A percentile compares a stretch with the other conserved stretches of the same genome.
Conservation (phyloP, 2,113 vertebrate species). For the Leptosomus discolor region DNA sequence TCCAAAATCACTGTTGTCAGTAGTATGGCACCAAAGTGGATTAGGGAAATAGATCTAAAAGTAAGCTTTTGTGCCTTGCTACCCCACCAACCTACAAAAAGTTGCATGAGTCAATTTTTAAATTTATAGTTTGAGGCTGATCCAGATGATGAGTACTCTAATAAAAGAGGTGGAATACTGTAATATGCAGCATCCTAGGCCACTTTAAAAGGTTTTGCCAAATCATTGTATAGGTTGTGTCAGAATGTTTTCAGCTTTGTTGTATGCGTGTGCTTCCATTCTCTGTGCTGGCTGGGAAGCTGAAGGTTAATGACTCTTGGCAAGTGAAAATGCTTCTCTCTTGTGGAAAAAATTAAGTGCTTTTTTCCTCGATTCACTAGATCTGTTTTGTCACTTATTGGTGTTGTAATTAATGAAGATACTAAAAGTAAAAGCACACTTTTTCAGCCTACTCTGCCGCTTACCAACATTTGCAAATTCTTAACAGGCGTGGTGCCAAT, state of each 20-base stretch:
- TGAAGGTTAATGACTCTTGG: not conserved
- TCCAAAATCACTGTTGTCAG: not conserved
- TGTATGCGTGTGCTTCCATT: rapidly evolving
- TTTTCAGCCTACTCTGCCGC: not conserved
- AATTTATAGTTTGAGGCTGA: not conserved
- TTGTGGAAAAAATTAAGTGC: not conserved
- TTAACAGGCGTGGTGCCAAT: not conserved
- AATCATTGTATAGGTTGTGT: rapidly evolving
- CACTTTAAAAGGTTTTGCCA: not conserved
- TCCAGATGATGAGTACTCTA: not conserved
- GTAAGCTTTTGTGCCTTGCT: not conserved
- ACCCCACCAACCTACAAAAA: not conserved
- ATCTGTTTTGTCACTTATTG: not conserved
- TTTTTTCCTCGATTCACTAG: not conserved
- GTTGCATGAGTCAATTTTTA: not conserved
- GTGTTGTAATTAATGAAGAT: not conserved
- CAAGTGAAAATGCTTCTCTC: not conserved
- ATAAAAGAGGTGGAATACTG: not conserved
- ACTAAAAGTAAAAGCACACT: not conserved
- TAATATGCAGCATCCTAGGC: not conserved
- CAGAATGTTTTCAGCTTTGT: not conserved
- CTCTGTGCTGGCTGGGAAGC: not conserved
- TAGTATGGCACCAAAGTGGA: not conserved
- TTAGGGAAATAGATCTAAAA: not conserved
- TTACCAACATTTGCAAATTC: not conserved